Base-by-base conservation (phyloP, 2,888 invertebrate genomes). In the Phania funesta region DNA sequence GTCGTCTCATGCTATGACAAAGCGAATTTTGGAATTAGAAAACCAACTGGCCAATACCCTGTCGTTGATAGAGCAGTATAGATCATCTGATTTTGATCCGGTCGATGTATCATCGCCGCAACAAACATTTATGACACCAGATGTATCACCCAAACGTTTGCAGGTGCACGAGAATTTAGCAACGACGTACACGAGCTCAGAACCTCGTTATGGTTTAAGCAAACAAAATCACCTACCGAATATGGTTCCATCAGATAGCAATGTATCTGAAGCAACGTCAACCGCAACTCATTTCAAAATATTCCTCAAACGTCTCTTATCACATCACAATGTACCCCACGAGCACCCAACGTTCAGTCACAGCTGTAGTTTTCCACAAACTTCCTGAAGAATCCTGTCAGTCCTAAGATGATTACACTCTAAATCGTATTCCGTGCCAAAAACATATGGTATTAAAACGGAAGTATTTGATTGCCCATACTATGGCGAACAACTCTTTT, bases 41-140 rank as follows among this genome's bases (percentile, higher is more conserved):
- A 62, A 46, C 26, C 46, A 64, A 20, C 1, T 64, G 8, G 62
- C 46, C 7, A 64, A 13, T 29, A 46, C 46, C 1, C 46, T 18
- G 1, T 58, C 22, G 22, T 35, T 58, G 56, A 13, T 64, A 1
- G 29, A 64, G 13, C 5, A 16, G 2, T 46, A 62, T 46, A 46
- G 13, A 62, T 5, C 29, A 29, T 32, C 13, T 11, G 62, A 62
- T 3, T 46, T 44, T 26, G 46, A 62, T 1, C 22, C 38, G 20
- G 8, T 41, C 7, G 58, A 58, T 24, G 29, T 26, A 20, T 62
- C 46, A 46, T 32, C 26, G 26, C 26, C 26, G 26, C 26, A 26
- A 46, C 9, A 46, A 70, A 11, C 46, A 38, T 29, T 58, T 71
- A 11, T 48, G 54, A 16, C 48, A 71, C 4, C 78, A 58, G 62